These are phyloP conservation scores for Phrynosoma blainvillii DNA, from an alignment of 2,113 vertebrate genomes.

Conservation along the genomic window DNA sequence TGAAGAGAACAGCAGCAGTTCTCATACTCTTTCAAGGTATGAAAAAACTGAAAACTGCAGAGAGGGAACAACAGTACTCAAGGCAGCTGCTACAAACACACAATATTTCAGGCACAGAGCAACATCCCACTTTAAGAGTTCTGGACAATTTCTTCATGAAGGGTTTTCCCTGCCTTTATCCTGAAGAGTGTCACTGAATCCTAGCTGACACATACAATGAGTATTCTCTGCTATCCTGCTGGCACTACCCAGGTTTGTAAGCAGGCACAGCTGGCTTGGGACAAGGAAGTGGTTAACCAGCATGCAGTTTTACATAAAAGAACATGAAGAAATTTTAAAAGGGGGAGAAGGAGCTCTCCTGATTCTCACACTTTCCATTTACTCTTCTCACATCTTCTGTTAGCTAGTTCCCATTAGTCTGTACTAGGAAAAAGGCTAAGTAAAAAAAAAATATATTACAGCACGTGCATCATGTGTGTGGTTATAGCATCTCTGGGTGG, in stretches of 20 bases:
- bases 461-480: background rate
- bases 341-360: slow-evolving; percentile 1
- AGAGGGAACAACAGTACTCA: background rate
- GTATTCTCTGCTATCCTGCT: background rate
- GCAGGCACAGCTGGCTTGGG: background rate
- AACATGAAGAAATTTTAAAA: background rate
- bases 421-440: background rate
- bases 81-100: background rate
- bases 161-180: background rate
- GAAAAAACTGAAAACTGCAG: background rate
- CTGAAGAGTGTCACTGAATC: background rate
- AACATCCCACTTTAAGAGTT: background rate
- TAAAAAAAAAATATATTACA: accelerated
- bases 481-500: background rate
- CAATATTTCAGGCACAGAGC: background rate
- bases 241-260: slow-evolving; percentile 27
- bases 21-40: background rate
- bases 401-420: background rate
- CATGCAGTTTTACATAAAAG: slow-evolving; percentile 39
- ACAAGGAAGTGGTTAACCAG: slow-evolving; percentile 34
- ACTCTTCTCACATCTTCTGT: background rate
- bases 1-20: background rate
- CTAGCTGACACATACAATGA: background rate
- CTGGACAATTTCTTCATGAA: background rate
- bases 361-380: background rate